Evolutionary conservation across 2,113 vertebrate genomes (phyloP), one percentile per base, ranked within the genome.

Genomic region (Triplophysa rosa): DNA sequence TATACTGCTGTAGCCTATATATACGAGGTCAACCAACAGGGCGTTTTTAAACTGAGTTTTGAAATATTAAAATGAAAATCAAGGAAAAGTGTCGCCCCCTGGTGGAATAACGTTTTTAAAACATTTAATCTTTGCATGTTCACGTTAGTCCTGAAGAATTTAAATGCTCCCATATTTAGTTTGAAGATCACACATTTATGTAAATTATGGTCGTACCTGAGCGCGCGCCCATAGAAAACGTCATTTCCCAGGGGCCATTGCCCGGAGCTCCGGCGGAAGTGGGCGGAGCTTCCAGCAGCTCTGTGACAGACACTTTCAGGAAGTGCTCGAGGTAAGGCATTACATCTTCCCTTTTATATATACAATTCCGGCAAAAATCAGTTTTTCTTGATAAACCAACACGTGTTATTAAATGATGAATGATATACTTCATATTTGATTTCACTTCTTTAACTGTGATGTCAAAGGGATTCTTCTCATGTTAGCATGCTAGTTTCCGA

Each of bases 261-360:
- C 0, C 9, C 4, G 14, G 12, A 8, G 17, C 6, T 7, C 3
- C 42, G 73, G 61, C 73, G 73, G 73, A 76, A 76, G 74, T 33
- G 45, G 74, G 74, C 61, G 74, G 74, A 8, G 26, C n/a, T 17
- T 52, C 11, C 12, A 6, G 24, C 73, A 24, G 45, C 45, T 66
- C 24, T 66, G 45, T 77, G 74, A 77, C 74, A 54, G 74, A 65
- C 74, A 1, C 74, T 77, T 65, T 66, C 17, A 77, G 74, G 74
- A 77, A 77, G 74, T 66, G 62, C 13, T 66, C 61, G 62, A 77
- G 74, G 74, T 77, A 65, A 52, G 73, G 2, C 58, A 63, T 63
- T 58, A n/a, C 59, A 74, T 40, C 74, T 76, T 76, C 45, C 24
- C 45, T 65, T 59, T 72, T 77, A 19, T 52, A 11, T 21, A 9